These are phyloP conservation scores for Frankliniella intonsa DNA, from an alignment of 2,888 invertebrate species.

Conservation along the genomic window DNA sequence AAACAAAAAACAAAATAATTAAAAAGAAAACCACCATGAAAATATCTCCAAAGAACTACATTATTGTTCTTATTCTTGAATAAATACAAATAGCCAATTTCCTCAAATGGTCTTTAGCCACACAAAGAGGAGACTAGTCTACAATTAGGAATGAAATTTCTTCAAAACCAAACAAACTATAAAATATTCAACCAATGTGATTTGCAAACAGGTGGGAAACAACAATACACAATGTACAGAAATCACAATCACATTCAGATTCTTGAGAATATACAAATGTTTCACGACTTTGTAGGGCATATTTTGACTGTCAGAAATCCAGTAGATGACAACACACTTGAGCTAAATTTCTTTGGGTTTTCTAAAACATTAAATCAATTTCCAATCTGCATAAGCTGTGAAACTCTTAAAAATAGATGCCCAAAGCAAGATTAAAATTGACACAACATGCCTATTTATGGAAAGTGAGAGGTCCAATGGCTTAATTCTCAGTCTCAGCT, in stretches of 20 bases:
- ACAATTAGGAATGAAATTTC: neutral
- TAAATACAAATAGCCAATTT: neutral
- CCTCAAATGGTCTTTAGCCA: neutral
- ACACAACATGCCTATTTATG: neutral
- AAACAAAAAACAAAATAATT: neutral
- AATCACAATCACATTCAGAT: neutral
- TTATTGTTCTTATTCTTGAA: constrained; percentile 6
- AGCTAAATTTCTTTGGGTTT: neutral
- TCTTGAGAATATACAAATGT: too few relatives aligned
- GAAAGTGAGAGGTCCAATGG: neutral
- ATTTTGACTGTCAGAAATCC: too few relatives aligned
- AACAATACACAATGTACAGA: neutral
- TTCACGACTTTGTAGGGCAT: too few relatives aligned
- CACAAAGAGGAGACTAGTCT: neutral
- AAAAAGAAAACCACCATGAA: neutral
- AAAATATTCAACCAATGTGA: neutral
- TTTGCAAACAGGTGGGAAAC: neutral
- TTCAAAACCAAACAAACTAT: neutral
- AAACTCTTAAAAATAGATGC: neutral
- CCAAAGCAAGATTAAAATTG: neutral
- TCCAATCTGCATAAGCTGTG: neutral
- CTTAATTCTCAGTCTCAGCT: constrained; percentile 25
- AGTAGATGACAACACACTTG: neutral
- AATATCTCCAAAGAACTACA: constrained; percentile 2
- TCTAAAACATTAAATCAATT: neutral